Evolutionary conservation across 37 sponge, comb jelly and placozoan genomes (phyloP).

Genomic region (Axinella damicornis): DNA sequence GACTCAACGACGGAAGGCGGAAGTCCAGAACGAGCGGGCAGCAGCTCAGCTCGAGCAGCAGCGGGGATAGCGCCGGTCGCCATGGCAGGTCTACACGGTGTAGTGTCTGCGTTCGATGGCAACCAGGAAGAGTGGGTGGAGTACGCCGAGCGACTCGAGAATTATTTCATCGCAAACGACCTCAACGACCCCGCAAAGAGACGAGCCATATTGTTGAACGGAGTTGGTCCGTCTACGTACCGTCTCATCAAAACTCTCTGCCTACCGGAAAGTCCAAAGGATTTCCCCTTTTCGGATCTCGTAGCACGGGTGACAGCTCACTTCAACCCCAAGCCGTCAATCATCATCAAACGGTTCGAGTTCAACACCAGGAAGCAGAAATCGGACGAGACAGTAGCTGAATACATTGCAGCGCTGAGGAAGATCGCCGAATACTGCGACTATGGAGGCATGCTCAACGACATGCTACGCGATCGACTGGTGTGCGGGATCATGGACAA

Average conservation of each 20-base stretch:
- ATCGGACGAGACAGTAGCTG: background rate
- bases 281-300: conserved; percentile 16
- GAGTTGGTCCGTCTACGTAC: background rate
- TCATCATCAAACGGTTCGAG: conserved; percentile 3
- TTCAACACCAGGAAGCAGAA: conserved; percentile 1
- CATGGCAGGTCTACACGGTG: no score
- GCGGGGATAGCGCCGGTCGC: no score
- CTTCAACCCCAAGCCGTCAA: conserved; percentile 6
- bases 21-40: no score
- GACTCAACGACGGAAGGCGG: no score
- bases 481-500: conserved; percentile 6
- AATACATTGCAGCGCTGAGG: conserved; percentile 9
- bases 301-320: conserved; percentile 22
- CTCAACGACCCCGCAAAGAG: background rate
- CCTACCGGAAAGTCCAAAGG: background rate
- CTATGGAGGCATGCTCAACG: conserved; percentile 20
- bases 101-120: no score
- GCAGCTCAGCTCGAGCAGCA: no score
- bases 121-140: conserved; percentile 25
- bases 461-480: conserved; percentile 25
- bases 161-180: conserved; percentile 39
- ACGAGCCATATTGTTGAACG: conserved; percentile 1
- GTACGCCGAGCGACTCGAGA: conserved; percentile 11
- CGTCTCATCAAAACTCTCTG: background rate
- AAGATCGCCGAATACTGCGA: conserved; percentile 27